phyloP scores from a whole-genome alignment of 2,797 vertebrate species.

The Falco naumanni region DNA sequence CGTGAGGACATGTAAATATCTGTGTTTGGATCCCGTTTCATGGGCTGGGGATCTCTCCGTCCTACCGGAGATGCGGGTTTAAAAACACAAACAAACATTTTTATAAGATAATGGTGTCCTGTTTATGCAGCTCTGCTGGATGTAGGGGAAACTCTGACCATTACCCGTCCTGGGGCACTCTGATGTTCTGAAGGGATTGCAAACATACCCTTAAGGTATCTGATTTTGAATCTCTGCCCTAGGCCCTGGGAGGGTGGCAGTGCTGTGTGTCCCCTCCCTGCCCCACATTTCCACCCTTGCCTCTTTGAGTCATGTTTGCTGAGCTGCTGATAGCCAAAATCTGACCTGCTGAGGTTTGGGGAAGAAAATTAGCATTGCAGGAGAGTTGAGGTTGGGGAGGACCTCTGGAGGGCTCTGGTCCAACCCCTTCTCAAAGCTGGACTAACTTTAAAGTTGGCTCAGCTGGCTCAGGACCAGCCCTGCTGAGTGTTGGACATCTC shows the following conservation, averaged over 20 bases:
- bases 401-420: neutral
- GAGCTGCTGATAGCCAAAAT: neutral
- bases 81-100: neutral
- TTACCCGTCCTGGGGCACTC: neutral
- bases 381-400: neutral
- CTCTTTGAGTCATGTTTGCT: neutral
- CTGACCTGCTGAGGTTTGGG: neutral
- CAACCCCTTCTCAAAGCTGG: neutral
- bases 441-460: neutral
- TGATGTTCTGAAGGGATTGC: neutral
- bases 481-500: neutral
- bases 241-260: neutral
- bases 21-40: neutral
- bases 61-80: neutral
- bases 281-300: fast-evolving
- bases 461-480: neutral
- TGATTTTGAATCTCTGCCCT: neutral
- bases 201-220: neutral
- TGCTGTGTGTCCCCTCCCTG: neutral
- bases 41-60: neutral
- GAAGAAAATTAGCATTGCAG: neutral
- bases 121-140: conserved; percentile 4
- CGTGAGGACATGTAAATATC: neutral
- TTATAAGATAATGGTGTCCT: neutral
- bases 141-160: neutral